Percentiles rank a stretch among this genome's conserved stretches.
Evolutionary conservation across 1,140 invertebrate genomes (phyloP).

Genomic region (Zaprionus tsacasi): DNA sequence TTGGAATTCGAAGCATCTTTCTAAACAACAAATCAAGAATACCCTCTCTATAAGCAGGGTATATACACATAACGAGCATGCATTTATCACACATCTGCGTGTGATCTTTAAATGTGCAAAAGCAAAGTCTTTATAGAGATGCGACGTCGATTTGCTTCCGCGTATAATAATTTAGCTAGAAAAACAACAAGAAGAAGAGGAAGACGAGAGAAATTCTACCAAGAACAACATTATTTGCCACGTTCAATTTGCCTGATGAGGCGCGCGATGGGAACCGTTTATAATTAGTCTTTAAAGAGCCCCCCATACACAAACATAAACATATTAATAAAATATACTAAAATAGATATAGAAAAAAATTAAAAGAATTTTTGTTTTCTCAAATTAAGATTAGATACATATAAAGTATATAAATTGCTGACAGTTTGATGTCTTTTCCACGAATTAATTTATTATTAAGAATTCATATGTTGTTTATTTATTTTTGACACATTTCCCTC

Average conservation of each 20-base stretch:
- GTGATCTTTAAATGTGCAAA: neutral
- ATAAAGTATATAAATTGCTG: slow-evolving; percentile 37
- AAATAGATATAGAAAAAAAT: neutral
- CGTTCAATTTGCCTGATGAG: slow-evolving; percentile 38
- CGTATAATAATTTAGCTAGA: slow-evolving; percentile 34
- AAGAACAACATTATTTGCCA: slow-evolving; percentile 18
- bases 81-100: slow-evolving; percentile 5
- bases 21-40: neutral
- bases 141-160: slow-evolving; percentile 39
- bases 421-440: slow-evolving; percentile 49
- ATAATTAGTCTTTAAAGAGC: slow-evolving; percentile 21
- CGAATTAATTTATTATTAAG: slow-evolving; percentile 39
- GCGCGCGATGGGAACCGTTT: slow-evolving; percentile 9
- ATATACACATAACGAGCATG: neutral
- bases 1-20: no score
- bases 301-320: neutral
- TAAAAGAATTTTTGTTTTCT: neutral
- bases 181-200: slow-evolving; percentile 18
- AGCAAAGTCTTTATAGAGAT: slow-evolving; percentile 23
- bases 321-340: slow-evolving; percentile 16
- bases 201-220: neutral
- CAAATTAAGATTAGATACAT: neutral
- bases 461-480: slow-evolving; percentile 51
- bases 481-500: slow-evolving; percentile 60
- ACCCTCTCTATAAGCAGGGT: neutral